Evolutionary conservation across 37 sponge, comb jelly and placozoan genomes (phyloP), one percentile per base, ranked within the genome.

Genomic region (Theonella swinhoei): DNA sequence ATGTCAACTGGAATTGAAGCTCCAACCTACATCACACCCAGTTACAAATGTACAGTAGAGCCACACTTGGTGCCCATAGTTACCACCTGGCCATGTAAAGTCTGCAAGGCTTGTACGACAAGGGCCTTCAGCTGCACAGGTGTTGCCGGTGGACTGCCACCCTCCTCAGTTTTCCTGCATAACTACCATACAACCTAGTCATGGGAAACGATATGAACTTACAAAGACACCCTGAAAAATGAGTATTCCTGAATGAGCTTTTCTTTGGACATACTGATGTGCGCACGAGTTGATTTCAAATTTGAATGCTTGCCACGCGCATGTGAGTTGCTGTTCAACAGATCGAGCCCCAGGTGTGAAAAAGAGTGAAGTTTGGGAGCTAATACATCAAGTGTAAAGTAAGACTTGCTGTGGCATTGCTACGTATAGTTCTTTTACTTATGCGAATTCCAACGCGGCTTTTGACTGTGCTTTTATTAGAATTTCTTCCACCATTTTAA

Each of bases 1-100:
- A 91, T 72, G 41, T 91, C 91, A 26, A 90, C 84, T 22, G 68
- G 24, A 42, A 90, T 80, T 23, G 90, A 37, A 43, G 85, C 85
- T 20, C 90, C 90, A 30, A 85, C 85, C 90, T 90, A 38, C 66
- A 23, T 7, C 7, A 20, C 66, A 65, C 66, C 30, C 5, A 26
- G 5, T 65, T 23, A 7, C 66, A 65, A 8, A 26, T 65, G 66
- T 29, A 5, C 5, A 7, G 5, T n/a, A 26, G 5, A 65, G 19
- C 66, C 30, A n/a, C 66, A 17, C 54, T 7, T 7, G 14, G 54
- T 47, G 54, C 14, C 14, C 54, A 47, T 7, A 47, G 4, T 17
- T 28, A 59, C 23, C 20, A 90, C 90, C 77, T 90, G 76, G 24
- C 90, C 90, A 66, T 85, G 85, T 29, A 90, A 47, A 19, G 78